Conservation (phyloP, 2,113 vertebrate genomes). For the Okapia johnstoni region DNA sequence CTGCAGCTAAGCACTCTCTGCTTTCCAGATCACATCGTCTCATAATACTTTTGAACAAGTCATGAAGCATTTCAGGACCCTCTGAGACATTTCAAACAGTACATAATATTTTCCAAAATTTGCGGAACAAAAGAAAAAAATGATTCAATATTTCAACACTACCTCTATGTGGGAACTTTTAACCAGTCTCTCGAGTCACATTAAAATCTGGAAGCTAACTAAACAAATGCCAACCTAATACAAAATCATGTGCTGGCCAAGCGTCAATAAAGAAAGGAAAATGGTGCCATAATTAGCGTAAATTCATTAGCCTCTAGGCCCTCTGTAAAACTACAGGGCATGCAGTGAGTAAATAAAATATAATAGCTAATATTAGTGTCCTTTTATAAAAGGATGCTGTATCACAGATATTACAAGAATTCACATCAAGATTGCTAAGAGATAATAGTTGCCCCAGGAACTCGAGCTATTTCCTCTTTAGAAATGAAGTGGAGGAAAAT, state of each 20-base stretch:
- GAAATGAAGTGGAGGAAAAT: neutral
- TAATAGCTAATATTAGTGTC: neutral
- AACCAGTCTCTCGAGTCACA: neutral
- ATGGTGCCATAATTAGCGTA: neutral
- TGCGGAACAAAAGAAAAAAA: neutral
- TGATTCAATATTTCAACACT: neutral
- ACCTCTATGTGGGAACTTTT: neutral
- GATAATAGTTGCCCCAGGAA: neutral
- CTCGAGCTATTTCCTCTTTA: neutral
- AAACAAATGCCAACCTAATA: neutral
- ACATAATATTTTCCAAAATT: neutral
- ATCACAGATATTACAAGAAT: neutral
- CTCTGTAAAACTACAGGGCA: neutral
- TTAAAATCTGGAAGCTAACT: neutral
- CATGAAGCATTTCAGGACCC: neutral
- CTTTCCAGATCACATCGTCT: neutral
- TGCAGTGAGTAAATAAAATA: neutral
- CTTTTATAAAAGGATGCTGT: neutral
- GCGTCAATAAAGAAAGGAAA: constrained; percentile 14
- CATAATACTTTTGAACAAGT: neutral
- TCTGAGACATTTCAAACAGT: neutral
- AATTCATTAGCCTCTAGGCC: neutral
- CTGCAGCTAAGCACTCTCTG: neutral
- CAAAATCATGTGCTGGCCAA: neutral
- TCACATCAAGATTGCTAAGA: neutral